A percentile compares a stretch with the other conserved stretches of the same genome.
phyloP scores from a whole-genome alignment of 2,113 vertebrate species.

The Elephas maximus region DNA sequence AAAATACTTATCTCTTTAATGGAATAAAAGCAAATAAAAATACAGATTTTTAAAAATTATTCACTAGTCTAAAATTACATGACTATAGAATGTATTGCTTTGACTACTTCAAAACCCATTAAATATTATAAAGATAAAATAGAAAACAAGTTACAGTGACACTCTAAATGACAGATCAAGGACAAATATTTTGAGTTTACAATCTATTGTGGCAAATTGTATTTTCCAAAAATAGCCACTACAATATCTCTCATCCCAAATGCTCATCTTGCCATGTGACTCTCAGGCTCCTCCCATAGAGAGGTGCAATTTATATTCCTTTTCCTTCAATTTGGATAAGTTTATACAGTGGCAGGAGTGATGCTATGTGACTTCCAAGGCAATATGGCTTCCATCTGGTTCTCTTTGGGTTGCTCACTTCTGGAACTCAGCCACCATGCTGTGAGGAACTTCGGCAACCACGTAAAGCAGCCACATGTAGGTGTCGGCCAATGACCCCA shows the following conservation, averaged over 20 bases:
- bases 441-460: not conserved
- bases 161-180: not conserved
- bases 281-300: not conserved
- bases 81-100: not conserved
- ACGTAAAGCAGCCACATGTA: not conserved
- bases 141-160: not conserved
- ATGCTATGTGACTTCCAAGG: too few relatives aligned
- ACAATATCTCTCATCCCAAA: not conserved
- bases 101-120: slow-evolving; percentile 6
- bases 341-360: not conserved
- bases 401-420: not conserved
- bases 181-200: not conserved
- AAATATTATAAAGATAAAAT: not conserved
- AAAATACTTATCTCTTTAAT: not conserved
- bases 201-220: not conserved
- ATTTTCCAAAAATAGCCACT: not conserved
- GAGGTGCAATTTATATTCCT: not conserved
- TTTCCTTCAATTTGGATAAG: too few relatives aligned
- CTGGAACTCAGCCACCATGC: not conserved
- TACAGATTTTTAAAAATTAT: not conserved
- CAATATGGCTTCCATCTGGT: not conserved
- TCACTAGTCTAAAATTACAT: not conserved
- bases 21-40: slow-evolving; percentile 39
- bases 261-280: not conserved
- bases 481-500: not conserved